These are phyloP conservation scores for Caenorhabditis sp. DNA, from an alignment of 2,888 invertebrate genomes.

Conservation along the genomic window DNA sequence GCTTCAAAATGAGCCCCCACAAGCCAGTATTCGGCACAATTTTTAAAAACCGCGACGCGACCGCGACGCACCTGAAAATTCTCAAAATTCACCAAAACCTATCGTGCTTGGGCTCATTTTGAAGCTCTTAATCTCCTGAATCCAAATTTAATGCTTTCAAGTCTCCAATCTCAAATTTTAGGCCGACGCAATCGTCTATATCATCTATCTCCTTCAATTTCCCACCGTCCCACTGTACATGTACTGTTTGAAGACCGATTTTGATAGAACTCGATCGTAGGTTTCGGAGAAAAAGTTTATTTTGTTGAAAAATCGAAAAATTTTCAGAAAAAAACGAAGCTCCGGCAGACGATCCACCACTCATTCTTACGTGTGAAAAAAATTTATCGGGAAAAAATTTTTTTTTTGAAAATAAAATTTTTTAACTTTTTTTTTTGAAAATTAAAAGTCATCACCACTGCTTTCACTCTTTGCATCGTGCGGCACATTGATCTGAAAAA, in stretches of 20 bases:
- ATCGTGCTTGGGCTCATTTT: conserved; percentile 1
- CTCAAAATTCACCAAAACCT: not conserved
- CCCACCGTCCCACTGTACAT: conserved; percentile 70
- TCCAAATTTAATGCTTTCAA: not conserved
- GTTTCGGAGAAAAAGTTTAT: conserved; percentile 11
- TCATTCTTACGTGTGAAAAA: conserved; percentile 13
- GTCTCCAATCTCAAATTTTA: conserved; percentile 19
- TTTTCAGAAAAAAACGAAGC: conserved; percentile 44
- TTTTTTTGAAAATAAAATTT: not conserved
- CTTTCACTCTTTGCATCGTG: conserved; percentile 57
- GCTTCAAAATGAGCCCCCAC: not conserved
- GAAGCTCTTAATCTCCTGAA: not conserved
- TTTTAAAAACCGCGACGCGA: not conserved
- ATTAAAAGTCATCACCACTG: conserved; percentile 70
- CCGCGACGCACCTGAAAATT: not conserved
- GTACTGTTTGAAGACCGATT: conserved; percentile 68
- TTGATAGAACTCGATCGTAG: conserved; percentile 53
- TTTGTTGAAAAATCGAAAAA: not conserved
- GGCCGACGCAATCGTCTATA: conserved; percentile 71
- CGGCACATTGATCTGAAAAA: conserved; percentile 21
- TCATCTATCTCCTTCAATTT: conserved; percentile 72
- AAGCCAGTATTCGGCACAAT: not conserved
- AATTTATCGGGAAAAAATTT: not conserved
- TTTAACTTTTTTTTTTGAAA: not conserved
- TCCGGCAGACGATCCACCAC: conserved; percentile 44